Evolutionary conservation across 2,113 vertebrate species (phyloP).

Genomic region (Pachyramphus minor): DNA sequence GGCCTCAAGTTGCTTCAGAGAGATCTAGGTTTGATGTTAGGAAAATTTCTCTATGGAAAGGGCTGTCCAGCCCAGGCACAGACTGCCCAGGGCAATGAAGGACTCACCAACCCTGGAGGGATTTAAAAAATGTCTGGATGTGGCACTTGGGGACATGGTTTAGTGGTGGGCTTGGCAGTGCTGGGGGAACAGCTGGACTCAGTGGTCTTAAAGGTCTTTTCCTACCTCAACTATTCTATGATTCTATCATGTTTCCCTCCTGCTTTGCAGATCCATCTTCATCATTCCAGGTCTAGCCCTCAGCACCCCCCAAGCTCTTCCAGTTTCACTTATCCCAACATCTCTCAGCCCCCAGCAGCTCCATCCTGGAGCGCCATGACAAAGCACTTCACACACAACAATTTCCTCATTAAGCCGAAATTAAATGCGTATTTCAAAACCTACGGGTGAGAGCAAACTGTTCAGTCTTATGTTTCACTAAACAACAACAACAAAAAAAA

Average conservation of each 20-base stretch:
- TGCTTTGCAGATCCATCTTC: not conserved
- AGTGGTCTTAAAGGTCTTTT: not conserved
- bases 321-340: not conserved
- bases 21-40: not conserved
- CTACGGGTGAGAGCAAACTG: slow-evolving; percentile 19
- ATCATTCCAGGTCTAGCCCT: not conserved
- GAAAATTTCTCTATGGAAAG: not conserved
- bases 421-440: slow-evolving; percentile 70
- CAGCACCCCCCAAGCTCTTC: not conserved
- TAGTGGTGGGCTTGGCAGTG: not conserved
- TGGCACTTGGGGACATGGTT: not conserved
- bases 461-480: slow-evolving; percentile 40
- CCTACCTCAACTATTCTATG: not conserved
- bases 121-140: not conserved
- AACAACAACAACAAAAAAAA: not conserved
- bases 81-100: not conserved
- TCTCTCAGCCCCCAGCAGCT: not conserved
- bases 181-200: not conserved
- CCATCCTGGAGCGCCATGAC: not conserved
- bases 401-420: slow-evolving; percentile 56
- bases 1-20: not conserved
- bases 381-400: not conserved
- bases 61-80: not conserved
- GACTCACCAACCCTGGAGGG: not conserved
- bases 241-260: not conserved